These are phyloP conservation scores for Drosophila parabipectinata DNA, from an alignment of 1,140 invertebrate genomes.

Conservation along the genomic window DNA sequence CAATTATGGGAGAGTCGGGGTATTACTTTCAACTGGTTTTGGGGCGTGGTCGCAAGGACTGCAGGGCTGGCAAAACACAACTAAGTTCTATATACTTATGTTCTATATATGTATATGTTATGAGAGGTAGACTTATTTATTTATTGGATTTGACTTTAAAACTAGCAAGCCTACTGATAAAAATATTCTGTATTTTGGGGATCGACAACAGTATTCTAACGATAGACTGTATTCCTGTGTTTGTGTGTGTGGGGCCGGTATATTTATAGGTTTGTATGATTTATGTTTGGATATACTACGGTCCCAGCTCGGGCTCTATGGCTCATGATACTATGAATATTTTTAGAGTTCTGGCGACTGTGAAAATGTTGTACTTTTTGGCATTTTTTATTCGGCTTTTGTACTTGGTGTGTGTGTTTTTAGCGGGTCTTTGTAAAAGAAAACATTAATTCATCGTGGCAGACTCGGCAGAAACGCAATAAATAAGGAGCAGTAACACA, in stretches of 20 bases:
- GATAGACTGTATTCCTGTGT: slow-evolving; percentile 23
- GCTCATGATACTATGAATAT: slow-evolving; percentile 8
- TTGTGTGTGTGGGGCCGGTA: slow-evolving; percentile 9
- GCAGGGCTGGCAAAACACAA: slow-evolving; percentile 70
- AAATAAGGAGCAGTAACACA: slow-evolving; percentile 23
- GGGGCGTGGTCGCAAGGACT: slow-evolving; percentile 41
- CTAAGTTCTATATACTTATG: slow-evolving; percentile 54
- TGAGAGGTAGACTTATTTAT: slow-evolving; percentile 27
- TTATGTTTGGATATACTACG: slow-evolving; percentile 17
- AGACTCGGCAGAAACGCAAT: slow-evolving; percentile 27
- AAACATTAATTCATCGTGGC: slow-evolving; percentile 15
- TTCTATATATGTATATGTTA: slow-evolving; percentile 19
- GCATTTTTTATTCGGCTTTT: slow-evolving; percentile 34
- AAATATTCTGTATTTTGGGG: slow-evolving; percentile 45
- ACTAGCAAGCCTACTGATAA: slow-evolving; percentile 67
- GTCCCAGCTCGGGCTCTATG: slow-evolving; percentile 11
- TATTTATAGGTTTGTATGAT: slow-evolving; percentile 41
- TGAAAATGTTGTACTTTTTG: slow-evolving; percentile 26
- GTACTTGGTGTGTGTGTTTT: slow-evolving; percentile 31
- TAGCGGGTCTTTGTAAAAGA: slow-evolving; percentile 22
- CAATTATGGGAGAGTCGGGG: slow-evolving; percentile 32
- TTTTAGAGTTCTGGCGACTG: slow-evolving; percentile 24
- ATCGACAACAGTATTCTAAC: slow-evolving; percentile 52
- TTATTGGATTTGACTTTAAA: slow-evolving; percentile 61
- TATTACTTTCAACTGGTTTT: slow-evolving; percentile 62